Conservation (phyloP, 64 coral and sea anemone species). For the Catalaphyllia jardinei region DNA sequence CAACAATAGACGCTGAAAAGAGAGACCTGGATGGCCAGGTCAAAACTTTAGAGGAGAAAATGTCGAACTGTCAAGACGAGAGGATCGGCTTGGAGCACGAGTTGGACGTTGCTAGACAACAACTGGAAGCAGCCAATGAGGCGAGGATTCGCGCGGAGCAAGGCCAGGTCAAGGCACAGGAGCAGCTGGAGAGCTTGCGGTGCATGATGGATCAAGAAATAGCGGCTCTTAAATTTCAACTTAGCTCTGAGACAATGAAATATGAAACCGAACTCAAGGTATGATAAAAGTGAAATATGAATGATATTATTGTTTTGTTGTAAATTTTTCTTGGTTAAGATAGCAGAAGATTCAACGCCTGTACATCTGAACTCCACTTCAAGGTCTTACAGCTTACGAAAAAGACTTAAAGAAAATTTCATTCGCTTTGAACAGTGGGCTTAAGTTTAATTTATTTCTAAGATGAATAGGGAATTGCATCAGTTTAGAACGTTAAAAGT, state of each 20-base stretch:
- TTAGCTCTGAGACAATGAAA: constrained; percentile 95
- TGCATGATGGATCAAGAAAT: constrained; percentile 96
- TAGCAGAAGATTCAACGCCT: too few relatives aligned
- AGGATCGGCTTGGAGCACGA: constrained; percentile 67
- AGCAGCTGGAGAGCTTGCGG: constrained; percentile 71
- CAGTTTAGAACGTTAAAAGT: too few relatives aligned
- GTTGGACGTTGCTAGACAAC: constrained; percentile 55
- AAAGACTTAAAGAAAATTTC: too few relatives aligned
- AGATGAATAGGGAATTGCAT: too few relatives aligned
- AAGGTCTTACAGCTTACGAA: too few relatives aligned
- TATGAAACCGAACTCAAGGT: constrained; percentile 97
- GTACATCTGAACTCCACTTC: too few relatives aligned
- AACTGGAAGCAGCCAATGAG: constrained; percentile 78
- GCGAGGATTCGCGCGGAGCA: constrained; percentile 79
- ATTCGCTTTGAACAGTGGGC: too few relatives aligned
- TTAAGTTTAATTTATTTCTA: too few relatives aligned
- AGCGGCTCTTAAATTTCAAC: constrained; percentile 90
- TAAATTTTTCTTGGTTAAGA: too few relatives aligned
- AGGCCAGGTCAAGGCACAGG: constrained; percentile 77
- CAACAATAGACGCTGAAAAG: constrained; percentile 30
- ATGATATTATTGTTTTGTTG: too few relatives aligned
- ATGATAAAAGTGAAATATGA: neutral
- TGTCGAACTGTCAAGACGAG: constrained; percentile 62
- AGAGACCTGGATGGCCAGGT: constrained; percentile 32
- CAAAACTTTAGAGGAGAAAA: constrained; percentile 46